phyloP scores from a whole-genome alignment of 2,888 invertebrate species.

The Drosophila limbata region DNA sequence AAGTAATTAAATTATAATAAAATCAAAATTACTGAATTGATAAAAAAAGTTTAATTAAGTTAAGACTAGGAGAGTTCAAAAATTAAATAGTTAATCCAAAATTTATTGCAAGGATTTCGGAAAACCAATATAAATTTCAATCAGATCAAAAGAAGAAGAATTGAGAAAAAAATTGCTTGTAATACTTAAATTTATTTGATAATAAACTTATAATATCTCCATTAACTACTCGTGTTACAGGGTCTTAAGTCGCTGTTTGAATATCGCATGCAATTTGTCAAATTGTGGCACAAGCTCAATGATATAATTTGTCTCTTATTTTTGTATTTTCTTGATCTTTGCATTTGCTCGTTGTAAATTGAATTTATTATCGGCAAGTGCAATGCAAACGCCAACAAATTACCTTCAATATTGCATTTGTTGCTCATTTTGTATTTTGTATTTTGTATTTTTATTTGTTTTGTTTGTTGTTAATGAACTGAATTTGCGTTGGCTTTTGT shows the following conservation, averaged over 20 bases:
- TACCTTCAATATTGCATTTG: slow-evolving; percentile 49
- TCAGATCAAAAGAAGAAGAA: too few species aligned
- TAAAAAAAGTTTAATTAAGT: too few species aligned
- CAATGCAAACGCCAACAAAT: slow-evolving; percentile 34
- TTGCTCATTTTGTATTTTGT: slow-evolving; percentile 12
- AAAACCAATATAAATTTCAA: too few species aligned
- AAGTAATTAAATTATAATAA: too few species aligned
- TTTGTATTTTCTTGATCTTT: slow-evolving; percentile 29
- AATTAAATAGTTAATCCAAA: too few species aligned
- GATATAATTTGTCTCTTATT: slow-evolving; percentile 23
- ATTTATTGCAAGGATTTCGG: too few species aligned
- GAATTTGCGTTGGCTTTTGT: slow-evolving; percentile 31
- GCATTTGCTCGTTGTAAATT: slow-evolving; percentile 33
- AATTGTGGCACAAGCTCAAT: slow-evolving; percentile 48
- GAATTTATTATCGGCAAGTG: slow-evolving; percentile 69
- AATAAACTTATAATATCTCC: slow-evolving; percentile 3
- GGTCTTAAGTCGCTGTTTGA: slow-evolving; percentile 42
- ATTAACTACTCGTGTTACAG: background rate
- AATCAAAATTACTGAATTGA: too few species aligned
- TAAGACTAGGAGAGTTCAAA: too few species aligned
- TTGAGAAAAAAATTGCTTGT: too few species aligned
- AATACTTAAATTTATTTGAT: too few species aligned
- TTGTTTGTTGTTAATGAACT: slow-evolving; percentile 49
- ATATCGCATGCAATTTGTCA: slow-evolving; percentile 72
- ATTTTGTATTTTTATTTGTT: slow-evolving; percentile 22